Percentiles rank a stretch among this genome's conserved stretches.
Conservation (phyloP, 2,113 vertebrate species). For the Lycaon pictus region DNA sequence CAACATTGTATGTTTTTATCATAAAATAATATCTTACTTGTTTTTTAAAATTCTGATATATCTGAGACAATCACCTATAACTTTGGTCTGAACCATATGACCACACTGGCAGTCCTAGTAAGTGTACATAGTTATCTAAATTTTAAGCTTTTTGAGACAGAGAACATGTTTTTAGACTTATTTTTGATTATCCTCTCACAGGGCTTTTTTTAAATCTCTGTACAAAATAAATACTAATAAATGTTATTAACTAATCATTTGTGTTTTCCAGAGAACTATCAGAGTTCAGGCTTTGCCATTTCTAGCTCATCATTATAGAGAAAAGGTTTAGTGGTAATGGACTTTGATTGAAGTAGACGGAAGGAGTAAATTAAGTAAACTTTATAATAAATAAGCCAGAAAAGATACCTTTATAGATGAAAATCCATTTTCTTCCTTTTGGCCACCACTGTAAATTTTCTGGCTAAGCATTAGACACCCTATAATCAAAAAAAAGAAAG, state of each 20-base stretch:
- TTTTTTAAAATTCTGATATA: constrained; percentile 40
- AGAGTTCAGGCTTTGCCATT: constrained; percentile 40
- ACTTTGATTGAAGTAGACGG: background rate
- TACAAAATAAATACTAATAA: constrained; percentile 49
- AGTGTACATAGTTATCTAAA: background rate
- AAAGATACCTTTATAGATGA: background rate
- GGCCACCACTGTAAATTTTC: constrained; percentile 12
- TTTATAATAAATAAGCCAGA: constrained; percentile 36
- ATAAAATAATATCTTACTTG: constrained; percentile 39
- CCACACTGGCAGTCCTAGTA: background rate
- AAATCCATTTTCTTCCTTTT: constrained; percentile 23
- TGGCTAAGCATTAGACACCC: constrained; percentile 9
- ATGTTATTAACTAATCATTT: constrained; percentile 31
- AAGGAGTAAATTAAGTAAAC: constrained; percentile 21
- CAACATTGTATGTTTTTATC: background rate
- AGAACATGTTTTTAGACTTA: constrained; percentile 36
- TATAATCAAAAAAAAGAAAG: background rate
- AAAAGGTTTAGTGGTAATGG: constrained; percentile 5
- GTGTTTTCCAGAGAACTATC: constrained; percentile 51
- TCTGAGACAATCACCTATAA: constrained; percentile 16
- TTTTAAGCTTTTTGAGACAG: constrained; percentile 41
- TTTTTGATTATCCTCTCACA: background rate
- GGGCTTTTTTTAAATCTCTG: constrained; percentile 38
- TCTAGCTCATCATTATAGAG: constrained; percentile 13
- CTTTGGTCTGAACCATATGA: background rate